Evolutionary conservation across 2,113 vertebrate genomes (phyloP).

Genomic region (Anthoscopus minutus): DNA sequence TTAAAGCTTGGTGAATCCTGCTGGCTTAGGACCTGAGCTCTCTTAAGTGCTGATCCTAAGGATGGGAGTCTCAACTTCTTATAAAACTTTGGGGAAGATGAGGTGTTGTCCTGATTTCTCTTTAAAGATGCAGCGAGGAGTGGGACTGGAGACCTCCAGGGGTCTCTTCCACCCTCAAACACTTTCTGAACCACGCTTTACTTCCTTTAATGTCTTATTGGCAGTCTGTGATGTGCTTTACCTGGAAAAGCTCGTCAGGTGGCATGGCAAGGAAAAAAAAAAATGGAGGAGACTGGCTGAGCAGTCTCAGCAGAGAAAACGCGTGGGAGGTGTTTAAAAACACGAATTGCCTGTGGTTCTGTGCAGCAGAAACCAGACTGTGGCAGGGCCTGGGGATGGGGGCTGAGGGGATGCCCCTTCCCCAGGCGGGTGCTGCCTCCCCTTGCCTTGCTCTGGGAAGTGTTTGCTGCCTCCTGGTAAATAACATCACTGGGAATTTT

Average conservation of each 20-base stretch:
- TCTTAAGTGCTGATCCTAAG: background rate
- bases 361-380: background rate
- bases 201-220: background rate
- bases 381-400: background rate
- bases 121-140: background rate
- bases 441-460: background rate
- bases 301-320: background rate
- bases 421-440: background rate
- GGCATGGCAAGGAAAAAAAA: background rate
- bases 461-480: background rate
- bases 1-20: background rate
- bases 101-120: background rate
- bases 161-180: background rate
- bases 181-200: rapidly evolving
- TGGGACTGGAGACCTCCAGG: background rate
- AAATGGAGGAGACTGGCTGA: background rate
- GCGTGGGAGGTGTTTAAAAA: conserved; percentile 44
- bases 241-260: conserved; percentile 24
- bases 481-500: background rate
- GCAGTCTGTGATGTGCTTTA: background rate
- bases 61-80: background rate
- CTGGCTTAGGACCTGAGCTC: background rate
- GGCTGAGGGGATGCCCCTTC: background rate
- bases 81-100: background rate
- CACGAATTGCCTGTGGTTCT: conserved; percentile 14